Evolutionary conservation across 2,888 invertebrate genomes (phyloP), one percentile per base, ranked within the genome.

Genomic region (Nymphalis c-album): DNA sequence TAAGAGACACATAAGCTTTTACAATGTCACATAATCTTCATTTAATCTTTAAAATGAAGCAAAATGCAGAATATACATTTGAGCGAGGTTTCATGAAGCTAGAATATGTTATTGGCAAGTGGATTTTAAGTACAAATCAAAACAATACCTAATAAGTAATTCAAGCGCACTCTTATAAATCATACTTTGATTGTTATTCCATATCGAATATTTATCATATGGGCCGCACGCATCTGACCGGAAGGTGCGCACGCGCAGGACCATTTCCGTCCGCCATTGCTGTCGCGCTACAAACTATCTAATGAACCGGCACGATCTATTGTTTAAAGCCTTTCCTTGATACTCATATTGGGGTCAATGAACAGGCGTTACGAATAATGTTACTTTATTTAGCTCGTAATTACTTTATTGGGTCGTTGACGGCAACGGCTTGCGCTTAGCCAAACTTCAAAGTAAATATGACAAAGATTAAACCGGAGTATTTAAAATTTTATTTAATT

Each of bases 301-400:
- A 88, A 88, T 90, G 87, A 85, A 85, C 81, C 88, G 88, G 81
- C 82, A 83, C 86, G 79, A 73, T 73, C 82, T 74, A 88, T 88
- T 88, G 90, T 88, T 82, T 78, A 78, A 75, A 70, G 77, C 81
- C 80, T 82, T 83, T 85, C 82, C 82, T 86, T 82, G 77, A 79
- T 75, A 75, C 73, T 73, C 72, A 72, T 69, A 74, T 70, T 73
- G 68, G 78, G 86, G 84, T 85, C 88, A 84, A 82, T 84, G 87
- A 77, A 84, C 86, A 82, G 75, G 72, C 75, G 67, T 72, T 67
- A 73, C 68, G 62, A 64, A 67, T 64, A 68, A 68, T 64, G 67
- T 62, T 58, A 66, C 65, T 69, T 64, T 55, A 63, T 71, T 71
- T 51, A 60, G 22, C 35, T 51, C 22, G 51, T 51, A 51, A 51